Conservation (phyloP, 2,797 vertebrate genomes). For the Synaphobranchus kaupii region DNA sequence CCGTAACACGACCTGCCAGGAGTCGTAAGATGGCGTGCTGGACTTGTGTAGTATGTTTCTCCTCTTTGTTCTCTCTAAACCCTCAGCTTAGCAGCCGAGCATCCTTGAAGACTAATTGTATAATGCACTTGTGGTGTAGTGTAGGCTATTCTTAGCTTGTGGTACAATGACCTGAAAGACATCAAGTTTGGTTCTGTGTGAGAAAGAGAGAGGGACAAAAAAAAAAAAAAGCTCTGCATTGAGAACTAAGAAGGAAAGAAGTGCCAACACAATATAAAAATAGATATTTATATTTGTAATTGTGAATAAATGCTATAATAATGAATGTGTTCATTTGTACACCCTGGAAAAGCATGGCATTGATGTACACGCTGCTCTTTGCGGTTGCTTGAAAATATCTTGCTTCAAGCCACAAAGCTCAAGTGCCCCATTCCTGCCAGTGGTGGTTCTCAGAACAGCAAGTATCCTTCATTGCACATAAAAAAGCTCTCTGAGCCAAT, state of each 20-base stretch:
- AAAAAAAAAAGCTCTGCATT: not conserved
- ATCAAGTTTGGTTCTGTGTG: not conserved
- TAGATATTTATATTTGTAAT: not conserved
- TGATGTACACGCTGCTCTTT: too few relatives aligned
- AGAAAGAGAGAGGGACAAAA: not conserved
- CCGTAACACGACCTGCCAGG: not conserved
- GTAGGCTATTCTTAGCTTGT: not conserved
- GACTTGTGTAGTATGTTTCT: not conserved
- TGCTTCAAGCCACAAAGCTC: too few relatives aligned
- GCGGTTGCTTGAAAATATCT: too few relatives aligned
- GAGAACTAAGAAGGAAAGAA: not conserved
- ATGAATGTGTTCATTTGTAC: too few relatives aligned
- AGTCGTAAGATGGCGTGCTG: not conserved
- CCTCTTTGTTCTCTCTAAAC: not conserved
- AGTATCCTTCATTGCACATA: too few relatives aligned
- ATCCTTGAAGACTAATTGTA: not conserved
- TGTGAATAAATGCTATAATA: not conserved
- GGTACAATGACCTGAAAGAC: not conserved
- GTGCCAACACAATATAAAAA: not conserved
- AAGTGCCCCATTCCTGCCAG: too few relatives aligned
- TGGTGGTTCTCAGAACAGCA: too few relatives aligned
- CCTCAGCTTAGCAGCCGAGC: not conserved
- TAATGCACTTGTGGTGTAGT: not conserved
- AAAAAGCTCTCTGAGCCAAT: too few relatives aligned
- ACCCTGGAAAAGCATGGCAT: too few relatives aligned